phyloP scores from a whole-genome alignment of 2,797 vertebrate species.

The Syngnathus acus region DNA sequence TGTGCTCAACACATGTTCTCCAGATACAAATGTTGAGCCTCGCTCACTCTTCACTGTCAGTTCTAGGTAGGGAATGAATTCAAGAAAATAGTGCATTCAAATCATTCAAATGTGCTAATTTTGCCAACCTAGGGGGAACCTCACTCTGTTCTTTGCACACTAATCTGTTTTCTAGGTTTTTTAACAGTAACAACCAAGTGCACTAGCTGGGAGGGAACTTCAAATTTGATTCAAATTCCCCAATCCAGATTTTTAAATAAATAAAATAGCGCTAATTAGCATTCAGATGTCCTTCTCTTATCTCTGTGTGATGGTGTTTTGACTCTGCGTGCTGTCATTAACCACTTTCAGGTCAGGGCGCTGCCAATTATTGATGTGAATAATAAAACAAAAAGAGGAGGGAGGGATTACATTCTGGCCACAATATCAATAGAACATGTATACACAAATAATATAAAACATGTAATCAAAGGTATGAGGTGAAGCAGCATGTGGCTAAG shows the following conservation, averaged over 20 bases:
- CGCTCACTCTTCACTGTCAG: background rate
- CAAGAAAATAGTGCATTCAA: no score
- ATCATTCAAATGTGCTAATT: no score
- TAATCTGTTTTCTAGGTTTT: no score
- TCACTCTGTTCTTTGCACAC: no score
- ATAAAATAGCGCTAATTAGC: constrained; percentile 46
- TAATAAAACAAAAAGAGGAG: constrained; percentile 30
- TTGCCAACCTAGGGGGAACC: no score
- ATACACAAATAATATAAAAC: no score
- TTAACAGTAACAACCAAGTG: no score
- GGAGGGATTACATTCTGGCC: background rate
- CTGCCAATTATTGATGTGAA: constrained; percentile 22
- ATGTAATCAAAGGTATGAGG: no score
- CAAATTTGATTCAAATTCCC: background rate
- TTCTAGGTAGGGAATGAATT: background rate
- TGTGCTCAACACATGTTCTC: background rate
- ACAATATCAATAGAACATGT: background rate
- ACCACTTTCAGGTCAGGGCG: constrained; percentile 51
- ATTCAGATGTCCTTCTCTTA: constrained; percentile 30
- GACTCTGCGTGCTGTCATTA: constrained; percentile 45
- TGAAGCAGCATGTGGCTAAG: no score
- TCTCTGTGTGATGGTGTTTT: constrained; percentile 39
- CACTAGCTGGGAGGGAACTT: background rate
- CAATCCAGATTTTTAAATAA: constrained; percentile 7
- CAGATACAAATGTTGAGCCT: background rate